phyloP scores from a whole-genome alignment of 2,888 invertebrate genomes.

The Andrena flavipes region DNA sequence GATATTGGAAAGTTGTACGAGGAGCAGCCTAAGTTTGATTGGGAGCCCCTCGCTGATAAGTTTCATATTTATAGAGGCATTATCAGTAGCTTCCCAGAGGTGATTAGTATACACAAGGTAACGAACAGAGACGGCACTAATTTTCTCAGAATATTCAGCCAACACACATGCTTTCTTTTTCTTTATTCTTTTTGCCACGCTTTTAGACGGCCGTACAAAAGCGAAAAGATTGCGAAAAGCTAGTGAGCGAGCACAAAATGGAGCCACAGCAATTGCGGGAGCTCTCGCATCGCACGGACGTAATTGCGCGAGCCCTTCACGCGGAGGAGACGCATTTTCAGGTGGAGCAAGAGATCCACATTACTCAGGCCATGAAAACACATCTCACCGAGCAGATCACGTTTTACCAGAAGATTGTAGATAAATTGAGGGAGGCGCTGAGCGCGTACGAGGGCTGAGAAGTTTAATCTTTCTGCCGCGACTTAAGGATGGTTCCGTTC shows the following conservation, averaged over 20 bases:
- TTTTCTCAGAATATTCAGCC: neutral
- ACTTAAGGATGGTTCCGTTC: conserved; percentile 11
- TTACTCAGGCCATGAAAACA: conserved; percentile 93
- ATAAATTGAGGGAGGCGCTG: conserved; percentile 89
- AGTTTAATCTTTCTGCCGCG: neutral
- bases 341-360: conserved; percentile 93
- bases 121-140: neutral
- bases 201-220: conserved; percentile 91
- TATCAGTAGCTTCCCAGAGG: conserved; percentile 95
- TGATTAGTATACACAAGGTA: conserved; percentile 94
- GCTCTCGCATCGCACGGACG: conserved; percentile 93
- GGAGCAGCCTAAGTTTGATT: conserved; percentile 95
- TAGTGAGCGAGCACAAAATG: conserved; percentile 93
- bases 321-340: conserved; percentile 98
- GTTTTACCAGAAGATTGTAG: conserved; percentile 95
- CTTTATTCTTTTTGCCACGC: conserved; percentile 22
- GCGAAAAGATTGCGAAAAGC: conserved; percentile 94
- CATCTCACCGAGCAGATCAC: conserved; percentile 95
- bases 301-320: conserved; percentile 96
- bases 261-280: conserved; percentile 92
- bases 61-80: conserved; percentile 98
- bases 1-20: conserved; percentile 95
- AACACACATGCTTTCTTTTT: conserved; percentile 11
- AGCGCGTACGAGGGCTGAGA: conserved; percentile 83
- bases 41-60: conserved; percentile 96